phyloP scores from a whole-genome alignment of 2,888 invertebrate species.

The Volucella inflata region DNA sequence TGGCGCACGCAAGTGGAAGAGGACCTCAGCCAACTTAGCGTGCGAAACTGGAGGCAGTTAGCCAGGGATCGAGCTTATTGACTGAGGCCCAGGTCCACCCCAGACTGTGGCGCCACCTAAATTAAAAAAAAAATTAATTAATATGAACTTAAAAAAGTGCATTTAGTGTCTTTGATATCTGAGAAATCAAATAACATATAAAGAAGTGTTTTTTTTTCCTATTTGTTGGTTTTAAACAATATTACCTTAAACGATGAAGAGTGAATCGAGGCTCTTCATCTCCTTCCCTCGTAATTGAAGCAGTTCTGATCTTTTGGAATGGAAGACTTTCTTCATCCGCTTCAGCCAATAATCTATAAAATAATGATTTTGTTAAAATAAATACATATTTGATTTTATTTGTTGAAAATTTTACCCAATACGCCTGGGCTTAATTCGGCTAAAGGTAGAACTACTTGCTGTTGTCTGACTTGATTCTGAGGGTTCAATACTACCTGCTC shows the following conservation, averaged over 20 bases:
- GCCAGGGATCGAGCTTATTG: too few species aligned
- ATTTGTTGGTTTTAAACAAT: too few species aligned
- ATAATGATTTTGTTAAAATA: not conserved
- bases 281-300: constrained; percentile 85
- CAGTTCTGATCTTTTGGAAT: constrained; percentile 86
- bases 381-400: not conserved
- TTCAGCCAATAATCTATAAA: constrained; percentile 87
- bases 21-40: too few species aligned
- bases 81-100: too few species aligned
- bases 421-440: constrained; percentile 85
- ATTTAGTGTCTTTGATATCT: too few species aligned
- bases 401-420: constrained; percentile 86
- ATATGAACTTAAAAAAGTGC: too few species aligned
- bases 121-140: too few species aligned
- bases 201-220: too few species aligned
- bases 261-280: constrained; percentile 86
- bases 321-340: constrained; percentile 88
- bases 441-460: constrained; percentile 85
- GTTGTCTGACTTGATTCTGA: constrained; percentile 86
- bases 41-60: too few species aligned
- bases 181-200: too few species aligned
- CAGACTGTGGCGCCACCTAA: too few species aligned
- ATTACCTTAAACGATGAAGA: constrained; percentile 88
- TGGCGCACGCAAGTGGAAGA: too few species aligned
- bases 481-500: constrained; percentile 90